Evolutionary conservation across 2,797 vertebrate genomes (phyloP), one percentile per base, ranked within the genome.

Genomic region (Philypnodon macrostomus): DNA sequence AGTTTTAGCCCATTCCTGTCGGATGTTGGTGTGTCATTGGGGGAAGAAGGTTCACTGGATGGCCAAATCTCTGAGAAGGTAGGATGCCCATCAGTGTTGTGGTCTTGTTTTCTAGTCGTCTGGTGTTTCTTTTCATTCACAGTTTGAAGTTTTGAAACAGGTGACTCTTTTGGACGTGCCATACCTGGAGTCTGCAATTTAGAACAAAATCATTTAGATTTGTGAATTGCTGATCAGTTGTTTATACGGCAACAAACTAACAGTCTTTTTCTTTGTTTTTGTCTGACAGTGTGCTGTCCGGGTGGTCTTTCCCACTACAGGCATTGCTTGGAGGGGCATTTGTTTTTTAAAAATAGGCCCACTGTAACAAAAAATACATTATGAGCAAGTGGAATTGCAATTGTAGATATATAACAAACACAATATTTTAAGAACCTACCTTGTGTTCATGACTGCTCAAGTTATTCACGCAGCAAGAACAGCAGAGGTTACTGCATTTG

Each of bases 61-160:
- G 90, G 86, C 92, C 92, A 92, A n/a, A 84, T 90, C 38, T 92
- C 89, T 11, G 79, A 60, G 52, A 81, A 90, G 37, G 56, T 77
- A 36, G 77, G 77, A 14, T 75, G 56, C 38, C 49, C 61, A 2
- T 30, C 24, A n/a, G 65, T 48, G 19, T 16, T 7, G 18, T 18
- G 19, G 10, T 63, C 39, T 19, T 32, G 35, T 30, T 53, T 77
- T 12, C 58, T 60, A 24, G n/a, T 52, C 17, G n/a, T n/a, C 12
- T 50, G 65, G 47, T 1, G 38, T 17, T 63, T 68, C 7, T 52
- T 71, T 19, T 64, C 51, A 19, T 48, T 80, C 42, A 26, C 33
- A 14, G 51, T 31, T 10, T 37, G 60, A 26, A 37, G 29, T 18
- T 63, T 46, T 37, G 57, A 29, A 49, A 44, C 49, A 52, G 58